Conservation (phyloP, 2,888 invertebrate genomes). For the Alentia gelatinosa region DNA sequence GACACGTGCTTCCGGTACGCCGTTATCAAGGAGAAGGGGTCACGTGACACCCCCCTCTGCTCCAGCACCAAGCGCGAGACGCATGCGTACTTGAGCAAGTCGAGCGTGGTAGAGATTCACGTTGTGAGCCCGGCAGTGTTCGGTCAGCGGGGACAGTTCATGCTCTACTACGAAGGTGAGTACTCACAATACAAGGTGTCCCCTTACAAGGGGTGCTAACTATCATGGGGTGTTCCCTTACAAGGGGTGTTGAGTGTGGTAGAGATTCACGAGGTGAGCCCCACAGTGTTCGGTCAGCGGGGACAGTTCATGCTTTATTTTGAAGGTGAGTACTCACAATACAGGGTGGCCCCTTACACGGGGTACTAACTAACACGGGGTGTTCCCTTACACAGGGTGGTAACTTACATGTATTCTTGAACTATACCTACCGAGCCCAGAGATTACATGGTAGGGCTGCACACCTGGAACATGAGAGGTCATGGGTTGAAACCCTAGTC, state of each 20-base stretch:
- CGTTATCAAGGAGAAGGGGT: constrained; percentile 61
- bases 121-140: constrained; percentile 61
- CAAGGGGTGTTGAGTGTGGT: constrained; percentile 59
- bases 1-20: constrained; percentile 61
- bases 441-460: too few relatives aligned
- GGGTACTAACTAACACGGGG: too few relatives aligned
- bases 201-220: too few relatives aligned
- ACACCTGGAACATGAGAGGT: too few relatives aligned
- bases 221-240: too few relatives aligned
- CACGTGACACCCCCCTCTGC: constrained; percentile 59
- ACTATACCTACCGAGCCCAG: too few relatives aligned
- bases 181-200: too few relatives aligned
- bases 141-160: constrained; percentile 59
- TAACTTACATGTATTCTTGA: too few relatives aligned
- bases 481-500: too few relatives aligned
- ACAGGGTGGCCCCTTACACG: too few relatives aligned
- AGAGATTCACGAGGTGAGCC: constrained; percentile 62
- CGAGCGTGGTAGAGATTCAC: constrained; percentile 61
- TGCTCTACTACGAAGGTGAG: constrained; percentile 65
- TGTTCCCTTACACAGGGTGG: too few relatives aligned
- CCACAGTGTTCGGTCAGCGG: constrained; percentile 56
- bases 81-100: constrained; percentile 59
- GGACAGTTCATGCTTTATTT: constrained; percentile 65
- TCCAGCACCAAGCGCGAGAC: constrained; percentile 55
- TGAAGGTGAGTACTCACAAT: constrained; percentile 60